phyloP scores from a whole-genome alignment of 2,888 invertebrate species.

The Notocelia uddmanniana region DNA sequence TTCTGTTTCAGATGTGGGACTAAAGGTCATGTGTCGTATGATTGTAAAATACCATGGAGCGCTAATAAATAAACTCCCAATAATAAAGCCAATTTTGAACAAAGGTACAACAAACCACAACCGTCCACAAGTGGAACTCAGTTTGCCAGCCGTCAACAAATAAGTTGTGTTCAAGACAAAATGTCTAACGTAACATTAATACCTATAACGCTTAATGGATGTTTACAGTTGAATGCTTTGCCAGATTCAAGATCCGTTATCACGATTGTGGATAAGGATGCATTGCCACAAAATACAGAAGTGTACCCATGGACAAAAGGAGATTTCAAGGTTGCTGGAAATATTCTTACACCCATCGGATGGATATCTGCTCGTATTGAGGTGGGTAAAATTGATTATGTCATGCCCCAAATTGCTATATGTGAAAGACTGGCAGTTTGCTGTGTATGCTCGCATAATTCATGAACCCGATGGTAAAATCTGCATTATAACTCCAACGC shows the following conservation, averaged over 20 bases:
- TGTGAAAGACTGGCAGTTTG: constrained; percentile 26
- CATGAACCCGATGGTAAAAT: constrained; percentile 29
- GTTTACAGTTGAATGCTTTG: not conserved
- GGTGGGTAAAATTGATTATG: constrained; percentile 10
- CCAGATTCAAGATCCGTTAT: constrained; percentile 22
- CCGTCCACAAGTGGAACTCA: too few species aligned
- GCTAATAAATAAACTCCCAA: not conserved
- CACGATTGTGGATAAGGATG: constrained; percentile 14
- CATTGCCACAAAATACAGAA: not conserved
- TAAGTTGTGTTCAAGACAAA: too few species aligned
- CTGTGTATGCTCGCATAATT: constrained; percentile 21
- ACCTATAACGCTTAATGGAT: too few species aligned
- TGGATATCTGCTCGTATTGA: constrained; percentile 17
- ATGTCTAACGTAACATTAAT: too few species aligned
- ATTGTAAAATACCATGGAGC: not conserved
- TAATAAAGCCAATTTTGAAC: not conserved
- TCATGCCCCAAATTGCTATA: constrained; percentile 11
- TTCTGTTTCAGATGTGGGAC: constrained; percentile 16
- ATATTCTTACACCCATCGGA: constrained; percentile 16
- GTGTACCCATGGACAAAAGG: constrained; percentile 19
- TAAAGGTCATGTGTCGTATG: constrained; percentile 18
- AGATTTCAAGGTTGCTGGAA: constrained; percentile 11
- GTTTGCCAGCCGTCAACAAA: too few species aligned
- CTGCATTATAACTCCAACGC: too few species aligned
- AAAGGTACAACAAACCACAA: too few species aligned